Conservation (phyloP, 2,888 invertebrate genomes). For the Proisotoma minuta region DNA sequence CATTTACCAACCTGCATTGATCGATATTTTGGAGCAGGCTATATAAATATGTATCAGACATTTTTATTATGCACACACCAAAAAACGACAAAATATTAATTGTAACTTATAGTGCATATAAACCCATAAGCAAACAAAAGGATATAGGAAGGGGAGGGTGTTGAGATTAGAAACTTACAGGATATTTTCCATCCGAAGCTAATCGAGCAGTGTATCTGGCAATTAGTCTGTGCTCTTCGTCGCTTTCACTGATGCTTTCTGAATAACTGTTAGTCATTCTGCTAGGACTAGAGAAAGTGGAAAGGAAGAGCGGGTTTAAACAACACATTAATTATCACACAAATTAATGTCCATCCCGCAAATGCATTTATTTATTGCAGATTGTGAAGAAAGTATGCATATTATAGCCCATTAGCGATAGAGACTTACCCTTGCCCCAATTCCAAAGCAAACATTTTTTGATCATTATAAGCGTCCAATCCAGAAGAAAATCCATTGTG, state of each 20-base stretch:
- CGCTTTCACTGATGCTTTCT: slow-evolving; percentile 56
- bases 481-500: slow-evolving; percentile 82
- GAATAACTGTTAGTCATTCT: slow-evolving; percentile 48
- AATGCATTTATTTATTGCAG: not conserved
- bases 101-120: too few relatives aligned
- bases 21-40: slow-evolving; percentile 43
- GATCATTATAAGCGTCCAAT: slow-evolving; percentile 46
- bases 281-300: slow-evolving; percentile 49
- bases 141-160: not conserved
- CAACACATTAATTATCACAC: not conserved
- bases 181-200: slow-evolving; percentile 81
- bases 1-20: slow-evolving; percentile 38
- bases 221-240: slow-evolving; percentile 94
- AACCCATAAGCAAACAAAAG: too few relatives aligned
- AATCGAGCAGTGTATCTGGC: slow-evolving; percentile 93
- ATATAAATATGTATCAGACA: not conserved
- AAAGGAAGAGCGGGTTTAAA: not conserved
- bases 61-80: not conserved
- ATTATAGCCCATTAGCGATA: not conserved
- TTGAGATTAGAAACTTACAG: slow-evolving; percentile 52
- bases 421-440: slow-evolving; percentile 41
- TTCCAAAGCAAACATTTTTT: slow-evolving; percentile 46
- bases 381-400: too few relatives aligned
- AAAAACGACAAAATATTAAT: not conserved
- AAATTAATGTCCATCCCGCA: not conserved